Conservation (phyloP, 1,140 invertebrate genomes). For the Megathymus violae region DNA sequence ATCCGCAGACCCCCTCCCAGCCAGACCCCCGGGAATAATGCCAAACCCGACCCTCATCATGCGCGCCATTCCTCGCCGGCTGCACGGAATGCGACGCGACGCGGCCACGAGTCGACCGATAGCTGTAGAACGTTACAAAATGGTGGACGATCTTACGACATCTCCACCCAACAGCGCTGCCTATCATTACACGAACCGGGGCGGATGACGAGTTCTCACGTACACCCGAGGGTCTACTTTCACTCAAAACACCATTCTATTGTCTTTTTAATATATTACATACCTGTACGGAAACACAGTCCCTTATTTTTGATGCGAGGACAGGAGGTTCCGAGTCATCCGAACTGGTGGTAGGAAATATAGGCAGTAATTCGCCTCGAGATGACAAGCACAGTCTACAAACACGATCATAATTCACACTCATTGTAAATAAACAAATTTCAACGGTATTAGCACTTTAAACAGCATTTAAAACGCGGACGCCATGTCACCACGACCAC, state of each 20-base stretch:
- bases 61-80: conserved; percentile 69
- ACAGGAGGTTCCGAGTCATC: conserved; percentile 83
- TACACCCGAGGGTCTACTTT: conserved; percentile 79
- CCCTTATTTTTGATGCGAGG: conserved; percentile 85
- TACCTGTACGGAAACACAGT: conserved; percentile 86
- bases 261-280: conserved; percentile 65
- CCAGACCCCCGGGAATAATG: conserved; percentile 76
- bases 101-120: conserved; percentile 78
- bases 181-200: conserved; percentile 77
- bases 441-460: conserved; percentile 57
- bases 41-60: conserved; percentile 74
- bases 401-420: conserved; percentile 82
- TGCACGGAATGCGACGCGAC: conserved; percentile 75
- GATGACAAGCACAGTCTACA: conserved; percentile 87
- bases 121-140: conserved; percentile 82
- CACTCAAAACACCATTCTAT: conserved; percentile 70
- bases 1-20: conserved; percentile 68
- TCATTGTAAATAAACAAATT: conserved; percentile 81
- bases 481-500: conserved; percentile 83
- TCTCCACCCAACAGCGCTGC: conserved; percentile 79
- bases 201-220: conserved; percentile 82
- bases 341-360: conserved; percentile 83
- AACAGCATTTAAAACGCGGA: conserved; percentile 71
- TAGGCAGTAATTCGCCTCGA: conserved; percentile 82
- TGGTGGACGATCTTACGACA: conserved; percentile 84